Conservation (phyloP, 92 coral and sea anemone species). For the Actinernus sp. region DNA sequence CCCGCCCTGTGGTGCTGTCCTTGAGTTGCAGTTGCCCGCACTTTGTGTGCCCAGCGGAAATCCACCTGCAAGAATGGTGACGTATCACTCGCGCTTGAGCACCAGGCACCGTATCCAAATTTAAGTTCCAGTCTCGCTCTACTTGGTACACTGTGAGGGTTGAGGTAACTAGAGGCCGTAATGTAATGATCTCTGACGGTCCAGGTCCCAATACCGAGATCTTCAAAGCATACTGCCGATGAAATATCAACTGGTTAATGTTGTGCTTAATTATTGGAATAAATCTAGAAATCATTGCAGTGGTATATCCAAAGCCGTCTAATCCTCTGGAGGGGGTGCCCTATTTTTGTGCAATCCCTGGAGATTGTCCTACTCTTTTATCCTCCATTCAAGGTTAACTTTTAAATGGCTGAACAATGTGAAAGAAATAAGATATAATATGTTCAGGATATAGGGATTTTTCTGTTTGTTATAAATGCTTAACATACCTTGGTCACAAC, state of each 20-base stretch:
- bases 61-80: slow-evolving; percentile 45
- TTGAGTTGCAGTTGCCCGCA: slow-evolving; percentile 62
- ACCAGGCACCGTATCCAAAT: slow-evolving; percentile 36
- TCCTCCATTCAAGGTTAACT: too few species aligned
- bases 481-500: background rate
- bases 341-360: too few species aligned
- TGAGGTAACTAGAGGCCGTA: slow-evolving; percentile 40
- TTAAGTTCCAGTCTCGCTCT: slow-evolving; percentile 22
- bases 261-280: too few species aligned
- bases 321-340: too few species aligned
- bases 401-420: too few species aligned
- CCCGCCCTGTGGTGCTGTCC: slow-evolving; percentile 12
- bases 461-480: too few species aligned
- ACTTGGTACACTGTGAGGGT: slow-evolving; percentile 34
- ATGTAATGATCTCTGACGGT: slow-evolving; percentile 19
- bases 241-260: too few species aligned
- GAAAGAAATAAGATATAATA: too few species aligned
- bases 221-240: slow-evolving; percentile 53
- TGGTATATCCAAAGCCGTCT: too few species aligned
- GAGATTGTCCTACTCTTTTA: too few species aligned
- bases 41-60: slow-evolving; percentile 25
- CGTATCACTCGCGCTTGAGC: slow-evolving; percentile 29
- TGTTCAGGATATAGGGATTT: too few species aligned
- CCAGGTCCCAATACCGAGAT: slow-evolving; percentile 40
- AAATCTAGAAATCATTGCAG: too few species aligned